These are phyloP conservation scores for Pandemis heparana DNA, from an alignment of 2,888 invertebrate species.

Conservation along the genomic window DNA sequence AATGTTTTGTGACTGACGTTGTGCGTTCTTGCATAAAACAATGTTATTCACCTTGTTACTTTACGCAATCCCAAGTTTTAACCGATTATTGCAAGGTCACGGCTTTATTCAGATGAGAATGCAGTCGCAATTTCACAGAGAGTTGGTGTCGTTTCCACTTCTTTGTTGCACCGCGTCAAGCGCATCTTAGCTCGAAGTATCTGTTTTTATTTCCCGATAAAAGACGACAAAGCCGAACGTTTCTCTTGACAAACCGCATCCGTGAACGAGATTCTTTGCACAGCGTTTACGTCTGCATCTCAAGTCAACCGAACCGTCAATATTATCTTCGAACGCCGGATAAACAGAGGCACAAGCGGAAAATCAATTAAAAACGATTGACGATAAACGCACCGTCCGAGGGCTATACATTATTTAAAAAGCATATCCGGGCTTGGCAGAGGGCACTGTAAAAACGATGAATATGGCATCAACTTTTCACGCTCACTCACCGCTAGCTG, in stretches of 20 bases:
- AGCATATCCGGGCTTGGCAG: constrained; percentile 52
- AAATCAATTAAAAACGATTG: constrained; percentile 1
- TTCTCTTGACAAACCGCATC: constrained; percentile 33
- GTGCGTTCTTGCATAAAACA: background rate
- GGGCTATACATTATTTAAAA: constrained; percentile 61
- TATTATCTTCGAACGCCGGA: constrained; percentile 21
- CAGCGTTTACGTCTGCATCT: constrained; percentile 37
- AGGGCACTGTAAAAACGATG: constrained; percentile 50
- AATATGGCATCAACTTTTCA: constrained; percentile 66
- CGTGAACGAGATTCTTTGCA: constrained; percentile 34
- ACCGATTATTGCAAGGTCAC: background rate
- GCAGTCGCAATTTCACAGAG: background rate
- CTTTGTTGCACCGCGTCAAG: constrained; percentile 45
- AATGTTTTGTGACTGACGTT: background rate
- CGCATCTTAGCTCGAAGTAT: constrained; percentile 44
- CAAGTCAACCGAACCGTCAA: constrained; percentile 24
- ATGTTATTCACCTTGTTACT: background rate
- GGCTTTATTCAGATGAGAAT: background rate
- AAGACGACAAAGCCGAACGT: constrained; percentile 29
- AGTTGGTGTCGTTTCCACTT: constrained; percentile 32
- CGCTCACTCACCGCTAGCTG: constrained; percentile 50
- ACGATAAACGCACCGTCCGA: constrained; percentile 4
- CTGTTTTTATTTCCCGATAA: constrained; percentile 38
- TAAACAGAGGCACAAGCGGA: constrained; percentile 7
- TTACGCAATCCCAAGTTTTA: background rate